Percentiles rank a stretch among this genome's conserved stretches.
phyloP scores from a whole-genome alignment of 2,113 vertebrate species.

The Monopterus albus region DNA sequence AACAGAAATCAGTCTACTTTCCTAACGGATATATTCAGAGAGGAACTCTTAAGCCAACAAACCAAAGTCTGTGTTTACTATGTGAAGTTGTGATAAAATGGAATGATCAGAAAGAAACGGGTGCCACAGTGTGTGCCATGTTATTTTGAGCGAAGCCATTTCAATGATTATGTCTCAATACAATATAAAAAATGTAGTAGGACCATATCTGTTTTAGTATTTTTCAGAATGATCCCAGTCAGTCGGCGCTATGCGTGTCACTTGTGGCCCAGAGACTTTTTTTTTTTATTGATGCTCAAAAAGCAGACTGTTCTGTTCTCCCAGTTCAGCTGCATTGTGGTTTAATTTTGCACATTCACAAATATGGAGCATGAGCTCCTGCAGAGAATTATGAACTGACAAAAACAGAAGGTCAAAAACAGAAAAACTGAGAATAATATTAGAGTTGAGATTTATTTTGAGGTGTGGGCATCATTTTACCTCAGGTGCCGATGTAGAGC shows the following conservation, averaged over 20 bases:
- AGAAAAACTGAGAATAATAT: neutral
- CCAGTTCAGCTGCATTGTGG: neutral
- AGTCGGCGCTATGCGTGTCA: neutral
- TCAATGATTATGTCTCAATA: neutral
- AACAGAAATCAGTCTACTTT: neutral
- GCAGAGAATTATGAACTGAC: neutral
- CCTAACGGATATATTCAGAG: neutral
- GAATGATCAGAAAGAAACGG: neutral
- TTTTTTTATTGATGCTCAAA: slow-evolving; percentile 12
- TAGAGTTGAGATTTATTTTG: neutral
- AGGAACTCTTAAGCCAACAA: neutral
- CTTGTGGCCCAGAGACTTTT: slow-evolving; percentile 67
- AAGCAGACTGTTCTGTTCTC: slow-evolving; percentile 1
- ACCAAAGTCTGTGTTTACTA: neutral
- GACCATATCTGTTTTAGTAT: neutral
- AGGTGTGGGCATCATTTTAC: neutral
- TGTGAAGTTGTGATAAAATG: neutral
- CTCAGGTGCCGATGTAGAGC: neutral
- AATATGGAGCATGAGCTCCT: neutral
- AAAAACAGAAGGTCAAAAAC: no score
- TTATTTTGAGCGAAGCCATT: neutral
- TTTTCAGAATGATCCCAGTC: neutral
- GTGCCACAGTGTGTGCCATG: neutral
- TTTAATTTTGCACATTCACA: neutral
- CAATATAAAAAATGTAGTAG: neutral